phyloP scores from a whole-genome alignment of 2,113 vertebrate species.

The Chitala chitala region DNA sequence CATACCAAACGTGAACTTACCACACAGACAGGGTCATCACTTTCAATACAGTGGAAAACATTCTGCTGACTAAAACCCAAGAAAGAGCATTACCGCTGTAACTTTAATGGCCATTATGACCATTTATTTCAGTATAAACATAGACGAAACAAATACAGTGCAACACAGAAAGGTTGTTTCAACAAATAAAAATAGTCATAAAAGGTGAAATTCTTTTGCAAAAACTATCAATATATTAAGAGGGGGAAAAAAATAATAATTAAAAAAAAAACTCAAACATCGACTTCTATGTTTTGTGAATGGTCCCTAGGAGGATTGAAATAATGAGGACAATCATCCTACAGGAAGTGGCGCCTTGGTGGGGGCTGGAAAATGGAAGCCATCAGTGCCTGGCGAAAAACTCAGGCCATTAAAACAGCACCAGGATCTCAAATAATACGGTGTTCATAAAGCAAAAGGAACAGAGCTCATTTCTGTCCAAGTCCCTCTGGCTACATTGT shows the following conservation, averaged over 20 bases:
- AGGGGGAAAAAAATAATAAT: neutral
- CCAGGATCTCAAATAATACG: neutral
- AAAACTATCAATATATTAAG: no score
- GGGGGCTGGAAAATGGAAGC: neutral
- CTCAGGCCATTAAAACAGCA: neutral
- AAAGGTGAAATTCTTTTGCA: no score
- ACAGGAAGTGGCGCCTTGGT: neutral
- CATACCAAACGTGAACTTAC: no score
- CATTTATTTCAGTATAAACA: no score
- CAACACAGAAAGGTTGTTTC: no score
- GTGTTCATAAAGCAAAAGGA: neutral
- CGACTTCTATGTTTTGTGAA: neutral
- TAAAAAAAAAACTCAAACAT: neutral
- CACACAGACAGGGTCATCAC: no score
- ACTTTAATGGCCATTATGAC: no score
- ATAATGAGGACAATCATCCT: constrained; percentile 3
- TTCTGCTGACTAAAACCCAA: no score
- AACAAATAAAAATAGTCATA: no score
- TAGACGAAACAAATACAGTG: no score
- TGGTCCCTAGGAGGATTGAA: constrained; percentile 6
- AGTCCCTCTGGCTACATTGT: neutral
- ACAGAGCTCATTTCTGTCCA: neutral
- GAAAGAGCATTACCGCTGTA: no score
- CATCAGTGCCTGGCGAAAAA: neutral
- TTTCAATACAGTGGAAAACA: no score